Evolutionary conservation across 2,113 vertebrate species (phyloP).

Genomic region (Nipponia nippon): DNA sequence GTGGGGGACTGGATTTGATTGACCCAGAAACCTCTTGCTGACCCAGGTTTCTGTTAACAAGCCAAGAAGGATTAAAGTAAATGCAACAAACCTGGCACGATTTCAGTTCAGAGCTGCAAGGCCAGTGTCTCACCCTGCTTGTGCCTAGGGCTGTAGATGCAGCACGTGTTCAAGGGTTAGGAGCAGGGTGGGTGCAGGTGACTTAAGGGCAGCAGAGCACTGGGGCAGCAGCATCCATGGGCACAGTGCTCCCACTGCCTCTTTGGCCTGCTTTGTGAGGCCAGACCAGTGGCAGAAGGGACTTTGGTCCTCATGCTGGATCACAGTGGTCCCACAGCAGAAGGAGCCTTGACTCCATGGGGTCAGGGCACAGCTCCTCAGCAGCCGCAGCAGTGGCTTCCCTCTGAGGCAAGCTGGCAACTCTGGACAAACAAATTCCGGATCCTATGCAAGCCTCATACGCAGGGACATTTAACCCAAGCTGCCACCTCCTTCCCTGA

Average conservation of each 20-base stretch:
- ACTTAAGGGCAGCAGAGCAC: not conserved
- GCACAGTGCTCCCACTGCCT: not conserved
- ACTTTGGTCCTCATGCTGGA: accelerated
- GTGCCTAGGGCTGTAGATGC: not conserved
- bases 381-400: not conserved
- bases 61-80: not conserved
- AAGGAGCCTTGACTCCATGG: not conserved
- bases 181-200: not conserved
- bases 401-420: not conserved
- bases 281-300: not conserved
- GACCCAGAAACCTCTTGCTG: not conserved
- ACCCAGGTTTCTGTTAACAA: not conserved
- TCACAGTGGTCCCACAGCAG: not conserved
- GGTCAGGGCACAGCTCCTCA: not conserved
- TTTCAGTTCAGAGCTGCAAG: not conserved
- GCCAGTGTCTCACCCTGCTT: accelerated
- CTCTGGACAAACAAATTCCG: not conserved
- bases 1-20: not conserved
- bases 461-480: accelerated
- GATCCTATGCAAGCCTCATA: not conserved
- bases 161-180: not conserved
- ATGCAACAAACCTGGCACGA: not conserved
- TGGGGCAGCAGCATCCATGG: not conserved
- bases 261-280: not conserved
- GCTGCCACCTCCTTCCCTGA: not conserved